phyloP scores from a whole-genome alignment of 2,113 vertebrate species.

The Vombatus ursinus region DNA sequence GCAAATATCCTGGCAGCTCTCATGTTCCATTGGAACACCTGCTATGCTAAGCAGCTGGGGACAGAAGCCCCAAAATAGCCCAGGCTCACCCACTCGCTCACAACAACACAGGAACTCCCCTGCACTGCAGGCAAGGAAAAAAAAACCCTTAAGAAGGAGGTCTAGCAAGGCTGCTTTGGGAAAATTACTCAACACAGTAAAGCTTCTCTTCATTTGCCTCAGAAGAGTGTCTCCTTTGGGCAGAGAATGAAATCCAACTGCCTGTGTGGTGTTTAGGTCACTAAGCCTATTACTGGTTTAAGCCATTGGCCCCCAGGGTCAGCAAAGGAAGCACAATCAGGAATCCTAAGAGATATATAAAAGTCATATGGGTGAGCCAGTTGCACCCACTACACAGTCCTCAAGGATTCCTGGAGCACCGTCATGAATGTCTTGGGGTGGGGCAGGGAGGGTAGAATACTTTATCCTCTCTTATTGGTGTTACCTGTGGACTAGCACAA shows the following conservation, averaged over 20 bases:
- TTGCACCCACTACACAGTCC: accelerated
- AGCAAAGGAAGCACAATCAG: background rate
- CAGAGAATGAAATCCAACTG: background rate
- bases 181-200: background rate
- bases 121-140: background rate
- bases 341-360: accelerated
- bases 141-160: background rate
- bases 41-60: constrained; percentile 61
- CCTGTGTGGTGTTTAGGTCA: background rate
- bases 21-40: constrained; percentile 66
- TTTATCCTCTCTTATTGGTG: background rate
- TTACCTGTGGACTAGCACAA: background rate
- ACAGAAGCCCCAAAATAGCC: constrained; percentile 67
- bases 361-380: background rate
- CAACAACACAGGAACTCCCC: constrained; percentile 60
- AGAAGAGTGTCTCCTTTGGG: background rate
- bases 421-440: background rate
- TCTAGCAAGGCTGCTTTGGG: background rate
- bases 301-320: background rate
- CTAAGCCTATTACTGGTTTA: background rate
- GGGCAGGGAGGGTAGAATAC: background rate
- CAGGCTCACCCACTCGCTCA: constrained; percentile 52
- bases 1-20: constrained; percentile 61
- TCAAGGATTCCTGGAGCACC: background rate
- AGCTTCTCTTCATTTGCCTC: constrained; percentile 13